Conservation (phyloP, 2,797 vertebrate species). For the Hypotaenidia okinawae region DNA sequence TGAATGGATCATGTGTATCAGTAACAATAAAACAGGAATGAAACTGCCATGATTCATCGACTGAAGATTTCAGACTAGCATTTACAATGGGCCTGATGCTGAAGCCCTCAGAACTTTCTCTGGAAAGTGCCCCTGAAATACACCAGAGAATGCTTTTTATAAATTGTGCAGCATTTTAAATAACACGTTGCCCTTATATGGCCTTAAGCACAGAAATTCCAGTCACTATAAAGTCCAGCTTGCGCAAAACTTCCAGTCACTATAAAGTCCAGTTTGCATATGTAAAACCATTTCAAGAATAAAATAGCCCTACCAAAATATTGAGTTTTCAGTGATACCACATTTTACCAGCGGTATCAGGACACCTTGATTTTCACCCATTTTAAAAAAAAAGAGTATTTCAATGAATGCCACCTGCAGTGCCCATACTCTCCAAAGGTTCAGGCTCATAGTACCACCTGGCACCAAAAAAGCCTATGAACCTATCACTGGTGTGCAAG, state of each 20-base stretch:
- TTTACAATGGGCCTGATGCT: not conserved
- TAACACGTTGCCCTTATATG: not conserved
- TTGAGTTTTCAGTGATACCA: not conserved
- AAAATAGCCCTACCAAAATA: not conserved
- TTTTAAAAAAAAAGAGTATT: not conserved
- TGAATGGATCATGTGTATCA: not conserved
- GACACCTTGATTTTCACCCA: not conserved
- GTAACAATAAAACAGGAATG: constrained; percentile 14
- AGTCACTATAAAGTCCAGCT: not conserved
- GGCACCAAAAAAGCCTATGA: not conserved
- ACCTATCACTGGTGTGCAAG: not conserved
- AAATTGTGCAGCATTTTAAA: constrained; percentile 31
- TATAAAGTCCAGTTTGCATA: not conserved
- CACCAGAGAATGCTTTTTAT: constrained; percentile 30
- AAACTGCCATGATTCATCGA: not conserved
- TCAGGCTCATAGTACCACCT: not conserved
- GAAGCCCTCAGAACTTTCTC: constrained; percentile 23
- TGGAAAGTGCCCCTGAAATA: constrained; percentile 19
- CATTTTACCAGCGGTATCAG: not conserved
- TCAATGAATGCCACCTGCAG: not conserved
- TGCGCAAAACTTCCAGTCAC: not conserved
- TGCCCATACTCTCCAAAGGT: not conserved
- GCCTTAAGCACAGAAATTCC: not conserved
- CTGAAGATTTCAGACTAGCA: not conserved
- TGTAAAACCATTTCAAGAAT: not conserved